Conservation (phyloP, 2,797 vertebrate genomes). For the Falco peregrinus region DNA sequence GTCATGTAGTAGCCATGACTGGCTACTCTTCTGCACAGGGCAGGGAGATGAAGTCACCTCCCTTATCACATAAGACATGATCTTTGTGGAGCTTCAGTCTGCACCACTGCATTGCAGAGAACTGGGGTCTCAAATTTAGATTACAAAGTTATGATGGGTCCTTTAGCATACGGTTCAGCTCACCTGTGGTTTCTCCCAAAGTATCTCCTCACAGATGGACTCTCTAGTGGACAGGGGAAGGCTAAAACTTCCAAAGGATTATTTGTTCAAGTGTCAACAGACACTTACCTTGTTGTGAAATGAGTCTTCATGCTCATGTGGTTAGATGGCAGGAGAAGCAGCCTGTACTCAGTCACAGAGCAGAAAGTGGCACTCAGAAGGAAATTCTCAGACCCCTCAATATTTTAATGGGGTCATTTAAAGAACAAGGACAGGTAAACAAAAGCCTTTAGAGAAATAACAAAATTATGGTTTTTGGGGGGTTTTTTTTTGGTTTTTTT, state of each 20-base stretch:
- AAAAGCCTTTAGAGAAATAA: not conserved
- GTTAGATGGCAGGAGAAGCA: not conserved
- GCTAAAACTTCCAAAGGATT: not conserved
- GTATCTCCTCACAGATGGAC: not conserved
- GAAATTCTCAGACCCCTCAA: not conserved
- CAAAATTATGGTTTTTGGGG: rapidly evolving
- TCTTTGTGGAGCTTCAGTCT: not conserved
- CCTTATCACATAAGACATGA: not conserved
- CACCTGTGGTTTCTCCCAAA: not conserved
- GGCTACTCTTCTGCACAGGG: not conserved
- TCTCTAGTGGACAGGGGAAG: not conserved
- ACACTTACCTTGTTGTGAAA: not conserved
- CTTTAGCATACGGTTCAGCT: not conserved
- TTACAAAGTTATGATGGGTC: not conserved
- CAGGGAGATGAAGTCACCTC: not conserved
- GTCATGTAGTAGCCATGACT: not conserved
- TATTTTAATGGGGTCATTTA: not conserved
- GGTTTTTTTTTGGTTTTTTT: too few relatives aligned
- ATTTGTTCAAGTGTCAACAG: not conserved
- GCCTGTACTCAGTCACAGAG: not conserved
- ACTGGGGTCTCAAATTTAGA: not conserved
- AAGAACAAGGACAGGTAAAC: not conserved
- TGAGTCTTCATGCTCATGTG: not conserved
- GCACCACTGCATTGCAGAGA: not conserved
- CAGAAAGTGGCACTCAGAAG: not conserved